These are phyloP conservation scores for Sebastes taczanowskii DNA, from an alignment of 2,797 vertebrate species.

Conservation along the genomic window DNA sequence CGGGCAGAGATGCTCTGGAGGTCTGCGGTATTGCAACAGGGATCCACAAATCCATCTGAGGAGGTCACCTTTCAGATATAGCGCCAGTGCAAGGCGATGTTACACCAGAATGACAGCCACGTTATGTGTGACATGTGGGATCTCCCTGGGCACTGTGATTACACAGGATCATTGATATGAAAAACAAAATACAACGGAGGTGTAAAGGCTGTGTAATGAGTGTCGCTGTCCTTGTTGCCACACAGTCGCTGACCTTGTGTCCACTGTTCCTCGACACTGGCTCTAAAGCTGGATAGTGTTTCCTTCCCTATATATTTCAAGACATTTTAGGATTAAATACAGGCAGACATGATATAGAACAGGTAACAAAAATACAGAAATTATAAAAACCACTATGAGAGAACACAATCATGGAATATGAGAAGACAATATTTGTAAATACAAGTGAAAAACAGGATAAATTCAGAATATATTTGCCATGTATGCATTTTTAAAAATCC, in stretches of 20 bases:
- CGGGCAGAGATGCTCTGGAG: constrained; percentile 11
- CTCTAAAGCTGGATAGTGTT: neutral
- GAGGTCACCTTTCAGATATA: constrained; percentile 52
- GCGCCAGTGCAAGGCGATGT: constrained; percentile 45
- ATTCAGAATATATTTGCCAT: neutral
- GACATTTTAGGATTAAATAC: neutral
- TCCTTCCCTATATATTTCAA: neutral
- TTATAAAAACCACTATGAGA: neutral
- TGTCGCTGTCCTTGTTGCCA: constrained; percentile 2
- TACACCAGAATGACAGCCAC: constrained; percentile 34
- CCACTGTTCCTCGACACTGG: neutral
- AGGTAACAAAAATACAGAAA: neutral
- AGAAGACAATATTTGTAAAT: neutral
- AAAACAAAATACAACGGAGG: constrained; percentile 24
- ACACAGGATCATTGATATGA: constrained; percentile 22
- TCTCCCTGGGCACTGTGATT: constrained; percentile 17
- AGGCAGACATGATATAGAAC: neutral
- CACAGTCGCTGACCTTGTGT: constrained; percentile 14
- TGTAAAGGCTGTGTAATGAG: constrained; percentile 17
- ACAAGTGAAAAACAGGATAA: neutral
- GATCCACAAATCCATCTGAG: constrained; percentile 2
- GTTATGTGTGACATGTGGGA: constrained; percentile 8
- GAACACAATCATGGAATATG: neutral
- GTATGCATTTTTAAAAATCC: too few species aligned
- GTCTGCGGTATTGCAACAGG: constrained; percentile 36